Evolutionary conservation across 2,888 invertebrate species (phyloP).

Genomic region (Lasioglossum lativentre): DNA sequence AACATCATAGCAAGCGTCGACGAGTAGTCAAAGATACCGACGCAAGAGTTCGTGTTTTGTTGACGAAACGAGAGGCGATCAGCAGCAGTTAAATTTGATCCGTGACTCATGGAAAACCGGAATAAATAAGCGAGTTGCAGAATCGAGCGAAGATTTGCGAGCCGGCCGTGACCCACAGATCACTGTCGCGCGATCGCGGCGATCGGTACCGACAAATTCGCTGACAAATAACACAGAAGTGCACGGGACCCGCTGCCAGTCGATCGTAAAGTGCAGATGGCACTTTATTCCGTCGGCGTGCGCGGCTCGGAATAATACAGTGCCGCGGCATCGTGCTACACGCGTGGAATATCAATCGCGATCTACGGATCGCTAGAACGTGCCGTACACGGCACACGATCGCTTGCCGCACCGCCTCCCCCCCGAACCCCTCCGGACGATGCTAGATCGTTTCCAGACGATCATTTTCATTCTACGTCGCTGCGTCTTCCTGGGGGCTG

Average conservation of each 20-base stretch:
- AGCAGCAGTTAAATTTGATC: not conserved
- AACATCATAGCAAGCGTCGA: too few species aligned
- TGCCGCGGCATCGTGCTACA: constrained; percentile 40
- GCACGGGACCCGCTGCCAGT: constrained; percentile 13
- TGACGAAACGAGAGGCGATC: not conserved
- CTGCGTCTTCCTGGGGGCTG: constrained; percentile 3
- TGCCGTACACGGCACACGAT: constrained; percentile 21
- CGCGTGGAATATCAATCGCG: constrained; percentile 63
- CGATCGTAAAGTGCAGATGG: constrained; percentile 35
- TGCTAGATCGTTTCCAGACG: constrained; percentile 1
- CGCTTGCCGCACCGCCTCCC: not conserved
- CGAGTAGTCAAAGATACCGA: too few species aligned
- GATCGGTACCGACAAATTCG: constrained; percentile 46
- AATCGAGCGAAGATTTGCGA: not conserved
- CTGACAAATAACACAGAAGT: constrained; percentile 28
- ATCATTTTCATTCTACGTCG: not conserved
- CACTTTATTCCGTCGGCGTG: constrained; percentile 60
- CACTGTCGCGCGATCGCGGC: constrained; percentile 15
- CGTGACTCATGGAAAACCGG: not conserved
- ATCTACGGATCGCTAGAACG: constrained; percentile 58
- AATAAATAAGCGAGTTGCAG: not conserved
- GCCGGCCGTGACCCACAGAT: constrained; percentile 40
- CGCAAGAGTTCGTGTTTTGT: not conserved
- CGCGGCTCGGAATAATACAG: constrained; percentile 57
- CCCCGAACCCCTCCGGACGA: not conserved